phyloP scores from a whole-genome alignment of 2,888 invertebrate species.

The Epinotia brunnichana region DNA sequence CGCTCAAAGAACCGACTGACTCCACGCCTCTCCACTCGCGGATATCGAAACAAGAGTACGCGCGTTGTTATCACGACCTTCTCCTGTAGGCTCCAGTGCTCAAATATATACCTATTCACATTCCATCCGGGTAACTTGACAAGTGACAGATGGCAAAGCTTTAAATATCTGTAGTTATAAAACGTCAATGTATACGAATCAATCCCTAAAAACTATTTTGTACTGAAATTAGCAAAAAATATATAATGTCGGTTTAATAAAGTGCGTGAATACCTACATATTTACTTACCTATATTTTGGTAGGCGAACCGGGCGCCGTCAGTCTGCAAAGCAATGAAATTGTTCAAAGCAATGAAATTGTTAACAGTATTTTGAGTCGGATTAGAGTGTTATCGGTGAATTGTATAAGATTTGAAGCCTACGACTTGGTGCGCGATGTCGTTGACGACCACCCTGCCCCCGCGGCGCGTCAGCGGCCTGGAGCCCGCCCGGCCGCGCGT shows the following conservation, averaged over 20 bases:
- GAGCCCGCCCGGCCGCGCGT: conserved; percentile 65
- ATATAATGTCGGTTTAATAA: not conserved
- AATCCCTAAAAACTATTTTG: not conserved
- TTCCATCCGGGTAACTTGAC: not conserved
- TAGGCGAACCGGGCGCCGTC: not conserved
- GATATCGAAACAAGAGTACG: conserved; percentile 18
- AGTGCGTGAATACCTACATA: not conserved
- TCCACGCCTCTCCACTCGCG: conserved; percentile 48
- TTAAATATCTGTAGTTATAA: not conserved
- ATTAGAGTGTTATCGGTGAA: conserved; percentile 18
- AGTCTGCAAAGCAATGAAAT: conserved; percentile 20
- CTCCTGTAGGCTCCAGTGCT: not conserved
- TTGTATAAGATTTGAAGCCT: not conserved
- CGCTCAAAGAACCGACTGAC: conserved; percentile 32
- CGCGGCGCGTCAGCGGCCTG: conserved; percentile 69
- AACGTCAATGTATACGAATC: not conserved
- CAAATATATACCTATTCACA: conserved; percentile 4
- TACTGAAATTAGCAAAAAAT: conserved; percentile 2
- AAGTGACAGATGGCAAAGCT: conserved; percentile 6
- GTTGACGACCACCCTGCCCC: conserved; percentile 73
- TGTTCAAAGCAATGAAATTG: conserved; percentile 28
- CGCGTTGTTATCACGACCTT: conserved; percentile 3
- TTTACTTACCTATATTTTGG: not conserved
- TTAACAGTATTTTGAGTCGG: conserved; percentile 19
- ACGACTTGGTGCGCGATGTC: conserved; percentile 65